Base-by-base conservation (phyloP, 1,140 invertebrate species). In the Listronotus bonariensis region DNA sequence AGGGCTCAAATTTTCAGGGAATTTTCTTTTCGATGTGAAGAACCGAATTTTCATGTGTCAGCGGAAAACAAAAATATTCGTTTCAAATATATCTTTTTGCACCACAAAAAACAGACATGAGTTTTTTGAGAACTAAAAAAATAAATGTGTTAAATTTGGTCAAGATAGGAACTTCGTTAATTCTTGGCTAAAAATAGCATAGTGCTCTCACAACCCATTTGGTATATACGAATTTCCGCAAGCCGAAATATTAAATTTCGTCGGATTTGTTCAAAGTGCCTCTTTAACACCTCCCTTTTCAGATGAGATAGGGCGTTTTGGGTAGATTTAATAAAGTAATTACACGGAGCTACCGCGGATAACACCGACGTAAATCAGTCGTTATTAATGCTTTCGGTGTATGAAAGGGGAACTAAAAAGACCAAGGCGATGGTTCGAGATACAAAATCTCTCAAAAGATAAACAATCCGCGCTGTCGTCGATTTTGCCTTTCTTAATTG, bases 271-370 rank as follows among this genome's bases (percentile, higher is more conserved):
- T 18, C 6, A 26, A 49, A 49, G 18, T 49, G 46, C 46, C 46
- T 20, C 20, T 26, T 26, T 26, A 26, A 26, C 20, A 26, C 20
- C 20, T 26, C 20, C 20, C 18, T 49, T 49, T 17, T 17, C 46
- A 49, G n/a, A 49, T 17, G 31, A 26, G 34, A 36, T 36, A 36
- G 34, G 34, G 34, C 34, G 34, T 36, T 55, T 54, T 55, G 40
- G 52, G 52, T 42, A 55, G 34, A 55, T 55, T 55, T 55, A 55
- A 55, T 42, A 55, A 55, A 55, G 52, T 55, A 55, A 55, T 55
- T 55, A 55, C 52, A 42, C 52, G 34, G 52, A 38, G 31, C 40
- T 55, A 42, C 52, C 52, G 52, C 52, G 52, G 52, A 55, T 55
- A 55, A 55, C 52, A 26, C 20, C 52, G 40, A 40, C 52, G 52